These are phyloP conservation scores for Struthio camelus DNA, from an alignment of 2,113 vertebrate genomes.

Conservation along the genomic window DNA sequence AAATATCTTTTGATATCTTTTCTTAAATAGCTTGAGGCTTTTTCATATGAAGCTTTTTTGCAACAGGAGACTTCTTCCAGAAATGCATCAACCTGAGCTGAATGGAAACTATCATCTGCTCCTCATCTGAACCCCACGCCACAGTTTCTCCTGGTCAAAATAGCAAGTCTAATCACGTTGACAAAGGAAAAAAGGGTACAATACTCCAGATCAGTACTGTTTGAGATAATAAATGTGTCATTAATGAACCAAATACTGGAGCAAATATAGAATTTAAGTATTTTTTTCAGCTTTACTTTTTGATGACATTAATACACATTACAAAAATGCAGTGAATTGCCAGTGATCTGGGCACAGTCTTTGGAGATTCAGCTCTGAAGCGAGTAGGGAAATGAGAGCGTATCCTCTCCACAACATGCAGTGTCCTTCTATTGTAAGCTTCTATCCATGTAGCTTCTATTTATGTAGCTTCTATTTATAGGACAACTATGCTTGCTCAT, in stretches of 20 bases:
- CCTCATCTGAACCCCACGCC: background rate
- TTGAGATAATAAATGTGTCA: background rate
- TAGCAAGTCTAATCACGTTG: background rate
- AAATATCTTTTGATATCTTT: background rate
- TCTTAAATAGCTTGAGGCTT: background rate
- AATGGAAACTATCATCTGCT: background rate
- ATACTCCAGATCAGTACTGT: background rate
- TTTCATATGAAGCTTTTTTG: background rate
- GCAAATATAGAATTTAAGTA: background rate
- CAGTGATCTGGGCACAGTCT: background rate
- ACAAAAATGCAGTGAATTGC: background rate
- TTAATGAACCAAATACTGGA: background rate
- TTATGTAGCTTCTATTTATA: background rate
- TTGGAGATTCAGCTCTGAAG: background rate
- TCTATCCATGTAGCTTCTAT: too few relatives aligned
- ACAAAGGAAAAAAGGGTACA: background rate
- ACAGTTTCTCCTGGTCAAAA: background rate
- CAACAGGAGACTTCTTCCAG: background rate
- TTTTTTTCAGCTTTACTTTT: background rate
- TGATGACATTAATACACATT: background rate
- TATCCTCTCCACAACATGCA: background rate
- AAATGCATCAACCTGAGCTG: background rate
- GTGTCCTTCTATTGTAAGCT: too few relatives aligned
- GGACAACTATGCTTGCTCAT: background rate
- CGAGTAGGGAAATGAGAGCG: background rate